phyloP scores from a whole-genome alignment of 2,113 vertebrate species.

The Chiloscyllium plagiosum region DNA sequence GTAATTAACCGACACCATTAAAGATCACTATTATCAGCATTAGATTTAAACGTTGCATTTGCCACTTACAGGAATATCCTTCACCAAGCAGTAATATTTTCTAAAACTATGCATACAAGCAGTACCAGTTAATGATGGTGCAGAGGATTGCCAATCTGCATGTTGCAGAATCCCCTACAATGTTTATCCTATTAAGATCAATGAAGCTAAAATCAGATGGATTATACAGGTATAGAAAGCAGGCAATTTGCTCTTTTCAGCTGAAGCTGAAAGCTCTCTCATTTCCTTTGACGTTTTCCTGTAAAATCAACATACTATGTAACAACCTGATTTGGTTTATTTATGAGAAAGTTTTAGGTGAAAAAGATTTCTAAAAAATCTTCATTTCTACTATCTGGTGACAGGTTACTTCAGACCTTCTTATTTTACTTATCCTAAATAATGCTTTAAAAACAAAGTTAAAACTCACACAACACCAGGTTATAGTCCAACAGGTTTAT shows the following conservation, averaged over 20 bases:
- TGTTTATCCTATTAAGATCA: neutral
- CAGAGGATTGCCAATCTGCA: neutral
- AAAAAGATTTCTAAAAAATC: neutral
- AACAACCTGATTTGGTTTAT: neutral
- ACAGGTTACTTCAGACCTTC: too few species aligned
- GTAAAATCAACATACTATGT: neutral
- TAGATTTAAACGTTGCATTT: neutral
- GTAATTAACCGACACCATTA: neutral
- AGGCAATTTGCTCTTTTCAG: neutral
- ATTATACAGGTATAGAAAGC: neutral
- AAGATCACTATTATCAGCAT: neutral
- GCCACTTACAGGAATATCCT: neutral
- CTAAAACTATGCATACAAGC: neutral
- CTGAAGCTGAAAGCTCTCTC: neutral
- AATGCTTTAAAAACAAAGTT: too few species aligned
- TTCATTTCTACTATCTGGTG: neutral
- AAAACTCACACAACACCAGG: too few species aligned
- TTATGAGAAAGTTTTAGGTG: neutral
- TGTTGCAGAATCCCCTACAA: neutral
- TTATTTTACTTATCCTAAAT: too few species aligned
- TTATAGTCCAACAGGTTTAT: too few species aligned
- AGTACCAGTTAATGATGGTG: neutral
- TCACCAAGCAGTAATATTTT: neutral
- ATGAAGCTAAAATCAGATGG: neutral
- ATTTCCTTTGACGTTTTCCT: neutral